These are phyloP conservation scores for Pantelozetes paolii DNA, from an alignment of 2,888 invertebrate genomes.

Conservation along the genomic window DNA sequence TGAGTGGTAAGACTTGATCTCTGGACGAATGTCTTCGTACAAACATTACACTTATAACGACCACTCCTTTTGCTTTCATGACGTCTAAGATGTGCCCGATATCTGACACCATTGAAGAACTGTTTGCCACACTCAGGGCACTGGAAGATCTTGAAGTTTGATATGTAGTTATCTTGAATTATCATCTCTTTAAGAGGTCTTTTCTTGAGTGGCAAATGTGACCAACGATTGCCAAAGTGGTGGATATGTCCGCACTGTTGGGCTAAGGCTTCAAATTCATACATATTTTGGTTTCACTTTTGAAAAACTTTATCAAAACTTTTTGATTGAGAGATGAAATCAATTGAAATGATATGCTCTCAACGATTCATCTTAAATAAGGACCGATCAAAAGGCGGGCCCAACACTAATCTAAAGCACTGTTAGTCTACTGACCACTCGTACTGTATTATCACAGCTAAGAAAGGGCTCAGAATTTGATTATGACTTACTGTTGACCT, in stretches of 20 bases:
- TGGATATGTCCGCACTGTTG: not conserved
- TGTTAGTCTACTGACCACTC: slow-evolving; percentile 29
- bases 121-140: slow-evolving; percentile 39
- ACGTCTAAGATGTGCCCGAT: slow-evolving; percentile 40
- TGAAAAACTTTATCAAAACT: not conserved
- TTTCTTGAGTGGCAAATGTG: slow-evolving; percentile 30
- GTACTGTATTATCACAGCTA: not conserved
- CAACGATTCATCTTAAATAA: slow-evolving; percentile 9
- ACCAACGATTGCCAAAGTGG: not conserved
- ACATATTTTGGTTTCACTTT: not conserved
- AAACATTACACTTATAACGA: slow-evolving; percentile 40
- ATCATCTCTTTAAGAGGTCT: slow-evolving; percentile 12
- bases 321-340: not conserved
- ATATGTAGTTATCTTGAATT: not conserved
- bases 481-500: not conserved
- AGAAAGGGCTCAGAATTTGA: slow-evolving; percentile 1
- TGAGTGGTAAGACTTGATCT: slow-evolving; percentile 42
- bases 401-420: not conserved
- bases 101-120: slow-evolving; percentile 33
- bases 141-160: not conserved
- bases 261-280: not conserved
- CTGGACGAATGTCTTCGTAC: slow-evolving; percentile 42
- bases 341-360: not conserved
- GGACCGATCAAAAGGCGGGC: not conserved
- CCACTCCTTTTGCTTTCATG: slow-evolving; percentile 39